Conservation (phyloP, 1,140 invertebrate species). For the Magallana gigas region DNA sequence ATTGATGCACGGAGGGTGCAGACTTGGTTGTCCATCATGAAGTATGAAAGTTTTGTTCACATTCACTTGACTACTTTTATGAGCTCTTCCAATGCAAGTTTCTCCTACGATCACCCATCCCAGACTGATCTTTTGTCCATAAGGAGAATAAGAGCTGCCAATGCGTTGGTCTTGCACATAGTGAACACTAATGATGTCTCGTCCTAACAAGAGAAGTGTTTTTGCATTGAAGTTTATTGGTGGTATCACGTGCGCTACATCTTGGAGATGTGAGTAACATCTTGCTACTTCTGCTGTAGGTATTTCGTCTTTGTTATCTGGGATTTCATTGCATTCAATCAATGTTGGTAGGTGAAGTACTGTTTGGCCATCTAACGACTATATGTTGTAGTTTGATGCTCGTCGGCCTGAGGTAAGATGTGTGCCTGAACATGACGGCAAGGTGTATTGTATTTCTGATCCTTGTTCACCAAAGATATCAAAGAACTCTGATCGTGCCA, state of each 20-base stretch:
- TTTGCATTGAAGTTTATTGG: background rate
- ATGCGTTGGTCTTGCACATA: conserved; percentile 40
- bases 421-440: conserved; percentile 7
- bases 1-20: too few species aligned
- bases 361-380: conserved; percentile 31
- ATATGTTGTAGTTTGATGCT: background rate
- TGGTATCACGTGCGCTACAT: background rate
- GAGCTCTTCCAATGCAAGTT: too few species aligned
- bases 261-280: conserved; percentile 21
- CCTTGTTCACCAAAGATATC: background rate
- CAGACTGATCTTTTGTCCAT: background rate
- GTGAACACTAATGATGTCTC: conserved; percentile 21
- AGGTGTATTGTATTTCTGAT: background rate
- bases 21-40: conserved; percentile 21
- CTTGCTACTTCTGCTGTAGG: conserved; percentile 20
- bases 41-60: conserved; percentile 17
- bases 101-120: conserved; percentile 27
- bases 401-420: background rate
- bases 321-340: conserved; percentile 30
- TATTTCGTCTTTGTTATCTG: conserved; percentile 10
- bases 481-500: conserved; percentile 35
- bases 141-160: background rate
- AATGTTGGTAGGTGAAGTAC: background rate
- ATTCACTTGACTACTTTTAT: too few species aligned
- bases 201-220: conserved; percentile 15